These are phyloP conservation scores for Eupelmus urozonus DNA, from an alignment of 2,888 invertebrate species.

Conservation along the genomic window DNA sequence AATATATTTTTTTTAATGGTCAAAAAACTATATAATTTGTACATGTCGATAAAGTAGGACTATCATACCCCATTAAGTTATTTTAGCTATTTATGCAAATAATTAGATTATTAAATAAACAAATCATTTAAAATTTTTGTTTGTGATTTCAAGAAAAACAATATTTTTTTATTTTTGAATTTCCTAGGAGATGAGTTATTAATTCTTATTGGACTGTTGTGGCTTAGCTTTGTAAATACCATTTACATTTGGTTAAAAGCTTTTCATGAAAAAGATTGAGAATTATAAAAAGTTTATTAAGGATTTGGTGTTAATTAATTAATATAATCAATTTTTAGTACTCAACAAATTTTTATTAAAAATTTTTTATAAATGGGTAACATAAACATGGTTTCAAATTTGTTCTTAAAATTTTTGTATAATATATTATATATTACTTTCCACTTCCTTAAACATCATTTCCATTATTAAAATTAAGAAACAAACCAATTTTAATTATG, in stretches of 20 bases:
- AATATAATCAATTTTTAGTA: not conserved
- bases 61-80: too few relatives aligned
- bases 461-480: not conserved
- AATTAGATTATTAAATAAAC: too few relatives aligned
- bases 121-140: too few relatives aligned
- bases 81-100: too few relatives aligned
- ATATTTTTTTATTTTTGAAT: not conserved
- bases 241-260: too few relatives aligned
- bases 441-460: not conserved
- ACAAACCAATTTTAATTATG: not conserved
- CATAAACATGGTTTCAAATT: not conserved
- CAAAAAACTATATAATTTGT: too few relatives aligned
- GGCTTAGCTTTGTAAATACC: too few relatives aligned
- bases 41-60: too few relatives aligned
- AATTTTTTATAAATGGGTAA: conserved; percentile 16
- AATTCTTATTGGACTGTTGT: too few relatives aligned
- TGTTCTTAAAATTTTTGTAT: conserved; percentile 2
- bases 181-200: not conserved
- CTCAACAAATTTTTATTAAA: conserved; percentile 24
- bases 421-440: not conserved
- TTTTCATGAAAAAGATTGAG: too few relatives aligned
- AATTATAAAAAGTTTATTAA: not conserved
- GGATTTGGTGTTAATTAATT: not conserved
- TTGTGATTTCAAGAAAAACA: too few relatives aligned
- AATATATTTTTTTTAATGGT: too few relatives aligned